These are phyloP conservation scores for Smittia sp. DNA, from an alignment of 2,888 invertebrate genomes.

Conservation along the genomic window DNA sequence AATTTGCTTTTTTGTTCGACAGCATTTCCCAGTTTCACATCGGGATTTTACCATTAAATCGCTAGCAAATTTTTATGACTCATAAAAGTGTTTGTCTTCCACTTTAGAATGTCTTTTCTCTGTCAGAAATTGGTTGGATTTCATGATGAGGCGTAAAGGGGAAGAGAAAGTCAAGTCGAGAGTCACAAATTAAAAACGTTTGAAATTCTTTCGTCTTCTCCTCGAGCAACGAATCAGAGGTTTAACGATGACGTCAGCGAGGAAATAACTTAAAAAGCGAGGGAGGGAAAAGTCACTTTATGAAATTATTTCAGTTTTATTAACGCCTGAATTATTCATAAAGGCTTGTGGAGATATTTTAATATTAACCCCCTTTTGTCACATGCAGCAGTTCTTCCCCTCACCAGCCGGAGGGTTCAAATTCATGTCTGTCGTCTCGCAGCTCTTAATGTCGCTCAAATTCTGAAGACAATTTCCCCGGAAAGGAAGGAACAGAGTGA, in stretches of 20 bases:
- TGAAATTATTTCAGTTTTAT: constrained; percentile 23
- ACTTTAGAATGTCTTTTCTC: background rate
- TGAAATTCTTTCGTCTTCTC: background rate
- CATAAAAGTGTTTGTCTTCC: constrained; percentile 12
- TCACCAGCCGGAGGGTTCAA: background rate
- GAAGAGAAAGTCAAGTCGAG: background rate
- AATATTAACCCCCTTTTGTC: constrained; percentile 2
- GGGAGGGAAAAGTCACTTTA: background rate
- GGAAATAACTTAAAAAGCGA: background rate
- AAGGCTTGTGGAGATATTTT: constrained; percentile 20
- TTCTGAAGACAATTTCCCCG: too few species aligned
- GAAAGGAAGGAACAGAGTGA: too few species aligned
- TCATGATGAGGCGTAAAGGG: background rate
- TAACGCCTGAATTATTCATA: constrained; percentile 31
- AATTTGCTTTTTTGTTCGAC: background rate
- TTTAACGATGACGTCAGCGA: background rate
- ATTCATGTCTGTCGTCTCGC: too few species aligned
- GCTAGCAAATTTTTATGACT: constrained; percentile 9
- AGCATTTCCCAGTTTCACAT: background rate
- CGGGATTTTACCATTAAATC: background rate
- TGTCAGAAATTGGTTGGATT: background rate
- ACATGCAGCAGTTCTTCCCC: background rate
- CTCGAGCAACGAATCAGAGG: background rate
- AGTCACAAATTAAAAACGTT: background rate
- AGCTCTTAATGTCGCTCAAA: too few species aligned